Evolutionary conservation across 2,888 invertebrate genomes (phyloP).

Genomic region (Limnephilus marmoratus): DNA sequence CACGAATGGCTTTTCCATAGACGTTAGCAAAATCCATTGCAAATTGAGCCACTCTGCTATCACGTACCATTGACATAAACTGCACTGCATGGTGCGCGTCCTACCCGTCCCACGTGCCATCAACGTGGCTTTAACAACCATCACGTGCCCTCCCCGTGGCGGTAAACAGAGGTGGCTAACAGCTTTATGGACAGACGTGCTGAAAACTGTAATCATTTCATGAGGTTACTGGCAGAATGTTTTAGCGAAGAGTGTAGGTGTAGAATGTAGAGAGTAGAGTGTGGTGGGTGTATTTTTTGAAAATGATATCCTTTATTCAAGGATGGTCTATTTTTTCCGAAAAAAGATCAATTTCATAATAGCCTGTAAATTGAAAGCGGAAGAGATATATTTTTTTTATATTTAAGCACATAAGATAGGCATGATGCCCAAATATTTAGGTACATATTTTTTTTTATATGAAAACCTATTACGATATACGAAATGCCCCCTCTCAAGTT

Average conservation of each 20-base stretch:
- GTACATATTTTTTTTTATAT: no score
- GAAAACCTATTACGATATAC: no score
- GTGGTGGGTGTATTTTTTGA: no score
- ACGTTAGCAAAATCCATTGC: background rate
- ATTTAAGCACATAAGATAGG: no score
- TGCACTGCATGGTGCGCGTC: background rate
- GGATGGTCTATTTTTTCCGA: no score
- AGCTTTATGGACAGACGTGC: background rate
- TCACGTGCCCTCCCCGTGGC: background rate
- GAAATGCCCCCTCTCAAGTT: no score
- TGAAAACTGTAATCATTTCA: background rate
- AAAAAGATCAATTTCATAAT: no score
- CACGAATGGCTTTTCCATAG: background rate
- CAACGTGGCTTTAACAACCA: background rate
- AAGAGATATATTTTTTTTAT: no score
- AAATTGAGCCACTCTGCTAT: background rate
- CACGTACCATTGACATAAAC: background rate
- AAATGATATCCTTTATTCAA: no score
- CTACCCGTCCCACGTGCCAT: background rate
- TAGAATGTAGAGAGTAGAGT: no score
- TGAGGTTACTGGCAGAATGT: background rate
- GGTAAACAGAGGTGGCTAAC: background rate
- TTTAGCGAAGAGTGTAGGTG: background rate
- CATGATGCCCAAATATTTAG: no score
- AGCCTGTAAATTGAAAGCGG: no score